Conservation (phyloP, 2,888 invertebrate species). For the Platycnemis pennipes region DNA sequence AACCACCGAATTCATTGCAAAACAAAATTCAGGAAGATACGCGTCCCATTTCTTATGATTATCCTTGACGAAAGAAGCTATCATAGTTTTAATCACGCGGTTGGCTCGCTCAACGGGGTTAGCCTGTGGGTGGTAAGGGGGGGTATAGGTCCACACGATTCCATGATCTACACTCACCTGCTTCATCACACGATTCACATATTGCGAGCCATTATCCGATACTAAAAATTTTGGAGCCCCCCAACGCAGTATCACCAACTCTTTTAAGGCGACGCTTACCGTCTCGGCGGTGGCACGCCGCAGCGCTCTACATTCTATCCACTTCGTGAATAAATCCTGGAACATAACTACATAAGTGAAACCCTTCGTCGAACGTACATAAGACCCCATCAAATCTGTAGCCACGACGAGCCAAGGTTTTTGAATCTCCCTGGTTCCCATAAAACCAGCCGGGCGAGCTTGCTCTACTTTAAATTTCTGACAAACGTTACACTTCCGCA, state of each 20-base stretch:
- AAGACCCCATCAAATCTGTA: not conserved
- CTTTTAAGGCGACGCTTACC: not conserved
- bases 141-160: constrained; percentile 44
- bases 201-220: not conserved
- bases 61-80: constrained; percentile 43
- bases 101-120: constrained; percentile 70
- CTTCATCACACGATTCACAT: not conserved
- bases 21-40: constrained; percentile 17
- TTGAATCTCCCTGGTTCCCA: not conserved
- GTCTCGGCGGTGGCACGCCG: not conserved
- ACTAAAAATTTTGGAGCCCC: not conserved
- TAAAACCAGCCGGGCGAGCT: not conserved
- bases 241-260: not conserved
- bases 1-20: constrained; percentile 35
- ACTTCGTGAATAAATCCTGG: not conserved
- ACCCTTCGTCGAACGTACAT: not conserved
- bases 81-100: constrained; percentile 68
- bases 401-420: not conserved
- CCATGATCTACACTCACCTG: not conserved
- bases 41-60: constrained; percentile 54
- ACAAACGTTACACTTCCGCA: constrained; percentile 73
- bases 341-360: not conserved
- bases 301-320: not conserved
- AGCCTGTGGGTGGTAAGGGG: constrained; percentile 71
- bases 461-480: constrained; percentile 73